phyloP scores from a whole-genome alignment of 2,888 invertebrate genomes.

The Leucozona laternaria region DNA sequence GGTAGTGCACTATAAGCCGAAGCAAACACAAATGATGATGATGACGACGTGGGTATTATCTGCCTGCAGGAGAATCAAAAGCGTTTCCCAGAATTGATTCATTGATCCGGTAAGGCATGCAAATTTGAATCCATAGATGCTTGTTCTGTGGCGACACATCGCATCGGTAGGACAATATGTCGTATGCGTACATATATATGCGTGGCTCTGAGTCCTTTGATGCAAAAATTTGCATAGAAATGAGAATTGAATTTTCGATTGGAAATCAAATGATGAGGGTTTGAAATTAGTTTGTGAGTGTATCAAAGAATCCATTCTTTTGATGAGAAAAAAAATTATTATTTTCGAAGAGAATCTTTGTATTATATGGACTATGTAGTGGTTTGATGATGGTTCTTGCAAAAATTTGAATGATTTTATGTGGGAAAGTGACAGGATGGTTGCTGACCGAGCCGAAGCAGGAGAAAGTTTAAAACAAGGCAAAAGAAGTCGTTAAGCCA shows the following conservation, averaged over 20 bases:
- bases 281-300: background rate
- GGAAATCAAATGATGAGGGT: conserved; percentile 45
- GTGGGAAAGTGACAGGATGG: background rate
- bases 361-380: too few relatives aligned
- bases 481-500: too few relatives aligned
- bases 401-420: too few relatives aligned
- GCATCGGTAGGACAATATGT: background rate
- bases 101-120: conserved; percentile 65
- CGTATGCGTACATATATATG: background rate
- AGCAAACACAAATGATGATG: conserved; percentile 1
- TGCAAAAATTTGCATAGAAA: conserved; percentile 70
- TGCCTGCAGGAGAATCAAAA: conserved; percentile 32
- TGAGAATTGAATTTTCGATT: conserved; percentile 67
- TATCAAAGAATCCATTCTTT: background rate
- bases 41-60: background rate
- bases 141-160: conserved; percentile 16
- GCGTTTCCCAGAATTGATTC: conserved; percentile 56
- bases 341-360: too few relatives aligned
- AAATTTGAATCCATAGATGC: conserved; percentile 45
- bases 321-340: background rate
- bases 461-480: too few relatives aligned
- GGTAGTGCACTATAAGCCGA: background rate
- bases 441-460: too few relatives aligned
- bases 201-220: conserved; percentile 50
- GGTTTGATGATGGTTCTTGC: too few relatives aligned